phyloP scores from a whole-genome alignment of 2,888 invertebrate genomes.

The Polymixis lichenea region DNA sequence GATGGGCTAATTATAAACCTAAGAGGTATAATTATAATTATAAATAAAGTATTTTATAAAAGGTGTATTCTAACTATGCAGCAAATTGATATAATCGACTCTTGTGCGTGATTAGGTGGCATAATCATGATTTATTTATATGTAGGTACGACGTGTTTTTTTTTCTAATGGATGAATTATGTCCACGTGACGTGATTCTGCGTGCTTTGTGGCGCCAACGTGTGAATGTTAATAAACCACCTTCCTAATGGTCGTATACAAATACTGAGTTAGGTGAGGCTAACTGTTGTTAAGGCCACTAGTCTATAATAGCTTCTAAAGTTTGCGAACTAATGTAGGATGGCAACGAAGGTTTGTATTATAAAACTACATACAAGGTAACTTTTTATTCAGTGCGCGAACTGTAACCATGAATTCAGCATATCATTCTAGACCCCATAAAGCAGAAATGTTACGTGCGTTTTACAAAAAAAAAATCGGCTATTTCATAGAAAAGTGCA shows the following conservation, averaged over 20 bases:
- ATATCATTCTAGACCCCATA: no score
- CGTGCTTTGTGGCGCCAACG: slow-evolving; percentile 32
- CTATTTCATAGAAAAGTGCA: no score
- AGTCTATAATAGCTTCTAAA: not conserved
- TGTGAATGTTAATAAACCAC: slow-evolving; percentile 33
- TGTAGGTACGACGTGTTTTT: slow-evolving; percentile 34
- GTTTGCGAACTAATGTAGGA: not conserved
- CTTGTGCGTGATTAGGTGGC: slow-evolving; percentile 34
- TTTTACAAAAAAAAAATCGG: no score
- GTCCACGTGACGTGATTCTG: slow-evolving; percentile 25
- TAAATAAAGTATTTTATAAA: slow-evolving; percentile 31
- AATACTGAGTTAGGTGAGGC: not conserved
- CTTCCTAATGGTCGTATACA: slow-evolving; percentile 8
- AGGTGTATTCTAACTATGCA: slow-evolving; percentile 34
- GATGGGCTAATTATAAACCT: slow-evolving; percentile 36
- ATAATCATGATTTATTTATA: slow-evolving; percentile 33
- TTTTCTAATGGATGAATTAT: slow-evolving; percentile 39
- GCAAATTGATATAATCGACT: slow-evolving; percentile 51
- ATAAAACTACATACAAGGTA: no score
- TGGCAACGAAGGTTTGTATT: no score
- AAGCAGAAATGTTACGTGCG: no score
- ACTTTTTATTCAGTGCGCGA: no score
- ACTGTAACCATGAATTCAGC: no score
- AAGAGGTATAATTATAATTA: slow-evolving; percentile 29
- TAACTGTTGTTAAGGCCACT: not conserved